Percentiles rank a stretch among this genome's conserved stretches.
phyloP scores from a whole-genome alignment of 2,888 invertebrate species.

The Myopa testacea region DNA sequence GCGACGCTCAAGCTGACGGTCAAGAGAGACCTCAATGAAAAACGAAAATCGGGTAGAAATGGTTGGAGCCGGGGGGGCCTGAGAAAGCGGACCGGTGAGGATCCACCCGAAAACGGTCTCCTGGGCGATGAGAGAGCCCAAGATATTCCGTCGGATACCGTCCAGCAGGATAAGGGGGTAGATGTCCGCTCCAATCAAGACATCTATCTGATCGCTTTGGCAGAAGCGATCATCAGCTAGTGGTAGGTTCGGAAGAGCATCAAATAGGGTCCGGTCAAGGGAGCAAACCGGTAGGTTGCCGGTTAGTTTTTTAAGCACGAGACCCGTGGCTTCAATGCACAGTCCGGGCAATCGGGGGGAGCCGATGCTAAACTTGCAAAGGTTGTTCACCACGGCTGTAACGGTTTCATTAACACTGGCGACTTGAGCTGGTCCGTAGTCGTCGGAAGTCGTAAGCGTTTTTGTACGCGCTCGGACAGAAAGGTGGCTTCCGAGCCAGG shows the following conservation, averaged over 20 bases:
- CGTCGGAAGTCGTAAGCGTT: neutral
- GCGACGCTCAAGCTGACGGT: neutral
- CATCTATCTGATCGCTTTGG: constrained; percentile 6
- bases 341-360: neutral
- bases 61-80: neutral
- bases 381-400: neutral
- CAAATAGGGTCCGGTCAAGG: neutral
- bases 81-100: neutral
- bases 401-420: neutral
- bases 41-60: too few relatives aligned
- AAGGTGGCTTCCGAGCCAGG: constrained; percentile 13
- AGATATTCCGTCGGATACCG: neutral
- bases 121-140: neutral
- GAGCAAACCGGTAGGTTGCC: neutral
- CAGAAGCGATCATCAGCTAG: neutral
- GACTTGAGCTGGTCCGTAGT: neutral
- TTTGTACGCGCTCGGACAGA: neutral
- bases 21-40: neutral
- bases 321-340: neutral
- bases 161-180: neutral
- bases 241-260: neutral
- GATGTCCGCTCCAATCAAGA: neutral
- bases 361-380: neutral
- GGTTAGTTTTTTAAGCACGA: neutral
- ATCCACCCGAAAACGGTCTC: constrained; percentile 2